Base-by-base conservation (phyloP, 1,140 invertebrate species). In the Palaemon carinicauda region DNA sequence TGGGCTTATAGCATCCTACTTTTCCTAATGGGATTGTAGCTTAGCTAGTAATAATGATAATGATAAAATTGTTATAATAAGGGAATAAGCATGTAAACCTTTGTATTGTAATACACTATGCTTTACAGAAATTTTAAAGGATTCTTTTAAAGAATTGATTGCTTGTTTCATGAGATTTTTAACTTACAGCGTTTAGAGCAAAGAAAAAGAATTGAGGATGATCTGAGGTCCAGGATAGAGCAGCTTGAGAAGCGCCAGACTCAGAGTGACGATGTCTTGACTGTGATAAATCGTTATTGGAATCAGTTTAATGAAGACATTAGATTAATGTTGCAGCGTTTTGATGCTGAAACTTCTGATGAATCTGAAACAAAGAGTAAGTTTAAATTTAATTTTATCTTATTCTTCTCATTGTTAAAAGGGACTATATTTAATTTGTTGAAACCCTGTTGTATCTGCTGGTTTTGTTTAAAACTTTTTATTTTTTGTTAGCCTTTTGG, bases 261-360 rank as follows among this genome's bases (percentile, higher is more conserved):
- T 56, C 97, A 98, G 92, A 98, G 99, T 92, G 98, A 99, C 94
- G 97, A 97, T 88, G 98, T 99, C 17, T 92, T 99, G 14, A 98
- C 98, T 93, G 97, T 99, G 85, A 97, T 99, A 12, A 99, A 99
- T 93, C 93, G 98, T 87, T 99, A 99, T 92, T 99, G 98, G 98
- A 99, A 98, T 93, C 95, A 98, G 91, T 92, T 98, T 17, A 98
- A 99, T 93, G 98, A 99, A 93, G 98, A 99, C 92, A 97, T 99
- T 88, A 92, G 98, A 89, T 95, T 99, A 50, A 91, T 99, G 31
- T 92, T 99, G 84, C 97, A 99, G 91, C 93, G 98, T 90, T 99
- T 99, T 94, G 98, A 99, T 94, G 97, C 97, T 15, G 98, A 99
- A 92, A 98, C 97, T 54, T 96, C 97, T 41, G 97, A 98, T 94